A percentile compares a stretch with the other conserved stretches of the same genome.
phyloP scores from a whole-genome alignment of 2,113 vertebrate genomes.

The Ciconia boyciana region DNA sequence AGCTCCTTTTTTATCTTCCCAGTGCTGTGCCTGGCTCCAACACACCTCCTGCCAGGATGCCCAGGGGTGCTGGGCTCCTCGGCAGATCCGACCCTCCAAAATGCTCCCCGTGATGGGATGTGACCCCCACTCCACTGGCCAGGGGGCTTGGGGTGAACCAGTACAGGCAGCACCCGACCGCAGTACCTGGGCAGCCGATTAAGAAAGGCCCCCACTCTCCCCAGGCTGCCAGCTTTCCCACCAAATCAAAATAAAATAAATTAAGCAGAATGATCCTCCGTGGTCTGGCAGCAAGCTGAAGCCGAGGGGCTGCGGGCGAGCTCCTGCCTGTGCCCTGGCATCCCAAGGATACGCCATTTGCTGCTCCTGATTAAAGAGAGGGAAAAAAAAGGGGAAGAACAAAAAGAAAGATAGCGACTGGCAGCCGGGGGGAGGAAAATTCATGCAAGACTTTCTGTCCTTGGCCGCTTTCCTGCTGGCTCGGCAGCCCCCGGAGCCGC shows the following conservation, averaged over 20 bases:
- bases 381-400: neutral
- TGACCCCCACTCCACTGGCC: rapidly evolving
- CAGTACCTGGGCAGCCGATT: neutral
- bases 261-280: neutral
- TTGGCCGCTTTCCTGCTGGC: neutral
- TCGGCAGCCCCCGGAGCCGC: neutral
- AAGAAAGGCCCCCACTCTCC: neutral
- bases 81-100: neutral
- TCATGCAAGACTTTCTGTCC: conserved; percentile 14
- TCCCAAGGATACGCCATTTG: neutral
- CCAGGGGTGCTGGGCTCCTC: neutral
- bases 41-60: neutral
- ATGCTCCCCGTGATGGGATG: rapidly evolving
- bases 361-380: neutral
- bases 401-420: neutral
- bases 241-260: neutral
- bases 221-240: neutral
- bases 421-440: neutral
- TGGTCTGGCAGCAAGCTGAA: rapidly evolving
- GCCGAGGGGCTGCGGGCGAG: rapidly evolving
- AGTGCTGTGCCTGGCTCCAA: neutral
- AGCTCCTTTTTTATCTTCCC: conserved; percentile 51
- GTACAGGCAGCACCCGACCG: neutral
- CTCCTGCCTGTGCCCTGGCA: rapidly evolving
- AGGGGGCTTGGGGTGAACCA: rapidly evolving